A percentile compares a stretch with the other conserved stretches of the same genome.
These are phyloP conservation scores for Notothenia coriiceps DNA, from an alignment of 2,113 vertebrate species.

Conservation along the genomic window DNA sequence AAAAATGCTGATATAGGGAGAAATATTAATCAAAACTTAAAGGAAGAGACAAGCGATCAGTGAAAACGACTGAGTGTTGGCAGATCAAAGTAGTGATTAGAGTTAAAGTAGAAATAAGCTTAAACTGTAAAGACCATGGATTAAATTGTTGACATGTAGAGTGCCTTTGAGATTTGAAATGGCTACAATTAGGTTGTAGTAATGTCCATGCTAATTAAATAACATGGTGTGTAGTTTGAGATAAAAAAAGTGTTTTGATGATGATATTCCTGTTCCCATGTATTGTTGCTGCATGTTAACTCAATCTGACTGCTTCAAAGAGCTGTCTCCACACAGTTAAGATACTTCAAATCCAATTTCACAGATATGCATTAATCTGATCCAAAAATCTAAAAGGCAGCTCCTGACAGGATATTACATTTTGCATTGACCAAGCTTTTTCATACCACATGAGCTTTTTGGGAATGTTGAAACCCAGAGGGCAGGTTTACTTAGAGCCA, in stretches of 20 bases:
- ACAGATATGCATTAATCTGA: conserved; percentile 31
- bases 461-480: conserved; percentile 12
- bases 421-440: conserved; percentile 18
- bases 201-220: too few species aligned
- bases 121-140: neutral
- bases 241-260: neutral
- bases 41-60: neutral
- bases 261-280: too few species aligned
- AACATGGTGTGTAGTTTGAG: neutral
- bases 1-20: neutral
- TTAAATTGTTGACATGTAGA: too few species aligned
- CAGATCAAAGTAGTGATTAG: neutral
- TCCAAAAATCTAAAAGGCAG: conserved; percentile 39
- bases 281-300: conserved; percentile 4
- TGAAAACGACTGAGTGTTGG: neutral
- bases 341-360: conserved; percentile 46
- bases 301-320: conserved; percentile 27
- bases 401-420: conserved; percentile 66
- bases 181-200: neutral
- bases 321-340: conserved; percentile 14
- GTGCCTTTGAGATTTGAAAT: too few species aligned
- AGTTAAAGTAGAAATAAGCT: neutral
- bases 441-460: conserved; percentile 13
- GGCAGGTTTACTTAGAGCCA: conserved; percentile 54
- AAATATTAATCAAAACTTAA: conserved; percentile 1